A percentile compares a stretch with the other conserved stretches of the same genome.
phyloP scores from a whole-genome alignment of 2,888 invertebrate species.

The Chloromyia formosa region DNA sequence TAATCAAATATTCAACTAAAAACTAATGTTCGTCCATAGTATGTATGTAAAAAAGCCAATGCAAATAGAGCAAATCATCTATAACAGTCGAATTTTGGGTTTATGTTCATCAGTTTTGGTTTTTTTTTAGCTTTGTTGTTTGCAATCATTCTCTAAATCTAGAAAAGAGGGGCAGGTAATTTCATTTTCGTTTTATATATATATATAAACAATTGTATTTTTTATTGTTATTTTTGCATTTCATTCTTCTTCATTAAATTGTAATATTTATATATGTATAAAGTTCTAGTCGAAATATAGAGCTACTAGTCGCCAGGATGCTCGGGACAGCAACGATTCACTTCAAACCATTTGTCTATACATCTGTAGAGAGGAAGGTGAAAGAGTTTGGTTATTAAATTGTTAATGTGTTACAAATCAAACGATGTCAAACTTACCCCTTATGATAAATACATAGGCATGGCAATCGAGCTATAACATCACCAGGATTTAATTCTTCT shows the following conservation, averaged over 20 bases:
- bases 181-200: constrained; percentile 11
- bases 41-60: not conserved
- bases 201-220: constrained; percentile 32
- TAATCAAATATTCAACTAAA: constrained; percentile 18
- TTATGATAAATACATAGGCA: constrained; percentile 99
- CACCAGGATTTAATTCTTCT: constrained; percentile 94
- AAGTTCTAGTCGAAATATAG: constrained; percentile 52
- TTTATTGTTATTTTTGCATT: constrained; percentile 24
- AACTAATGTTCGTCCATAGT: constrained; percentile 11
- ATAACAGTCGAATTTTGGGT: constrained; percentile 20
- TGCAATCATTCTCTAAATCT: constrained; percentile 1
- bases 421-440: constrained; percentile 72
- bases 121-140: not conserved
- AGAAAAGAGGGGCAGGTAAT: constrained; percentile 29
- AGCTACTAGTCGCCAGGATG: constrained; percentile 91
- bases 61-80: not conserved
- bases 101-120: too few relatives aligned
- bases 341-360: constrained; percentile 99
- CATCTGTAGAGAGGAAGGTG: constrained; percentile 76
- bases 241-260: constrained; percentile 19
- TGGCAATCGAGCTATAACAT: constrained; percentile 97
- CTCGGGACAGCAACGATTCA: constrained; percentile 98
- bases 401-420: constrained; percentile 12
- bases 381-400: constrained; percentile 36
- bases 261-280: constrained; percentile 34